These are phyloP conservation scores for Ploceus nigricollis DNA, from an alignment of 2,113 vertebrate genomes.

Conservation along the genomic window DNA sequence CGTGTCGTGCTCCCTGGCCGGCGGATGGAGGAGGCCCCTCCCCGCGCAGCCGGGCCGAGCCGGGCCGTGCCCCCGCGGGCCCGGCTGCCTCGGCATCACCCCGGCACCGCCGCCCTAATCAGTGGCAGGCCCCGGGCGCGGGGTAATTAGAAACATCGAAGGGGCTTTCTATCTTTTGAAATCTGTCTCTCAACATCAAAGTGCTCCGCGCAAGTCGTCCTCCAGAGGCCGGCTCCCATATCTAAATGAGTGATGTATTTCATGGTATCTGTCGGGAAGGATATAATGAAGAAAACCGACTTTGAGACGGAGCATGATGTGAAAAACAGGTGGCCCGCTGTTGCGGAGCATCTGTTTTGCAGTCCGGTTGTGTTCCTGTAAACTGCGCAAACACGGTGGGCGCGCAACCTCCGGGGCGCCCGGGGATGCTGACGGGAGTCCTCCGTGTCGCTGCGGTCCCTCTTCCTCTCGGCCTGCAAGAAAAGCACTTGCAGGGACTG, in stretches of 20 bases:
- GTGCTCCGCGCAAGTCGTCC: conserved; percentile 2
- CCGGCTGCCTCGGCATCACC: neutral
- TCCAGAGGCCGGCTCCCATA: conserved; percentile 39
- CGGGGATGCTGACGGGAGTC: too few relatives aligned
- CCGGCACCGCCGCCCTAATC: conserved; percentile 2
- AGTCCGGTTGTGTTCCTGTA: neutral
- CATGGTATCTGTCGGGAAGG: conserved; percentile 20
- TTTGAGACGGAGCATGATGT: conserved; percentile 4
- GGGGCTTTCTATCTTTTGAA: conserved; percentile 36
- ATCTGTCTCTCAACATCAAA: conserved; percentile 56
- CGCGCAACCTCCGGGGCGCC: neutral
- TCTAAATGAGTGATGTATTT: conserved; percentile 52
- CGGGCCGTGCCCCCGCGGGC: neutral
- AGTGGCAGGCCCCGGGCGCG: conserved; percentile 12
- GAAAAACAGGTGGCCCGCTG: conserved; percentile 23
- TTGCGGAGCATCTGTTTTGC: conserved; percentile 15
- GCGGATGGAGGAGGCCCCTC: neutral
- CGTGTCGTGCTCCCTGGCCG: conserved; percentile 17
- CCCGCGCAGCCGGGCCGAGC: neutral
- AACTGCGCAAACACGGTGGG: neutral
- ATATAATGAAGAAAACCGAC: conserved; percentile 29
- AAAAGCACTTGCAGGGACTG: neutral
- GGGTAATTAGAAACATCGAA: conserved; percentile 62
- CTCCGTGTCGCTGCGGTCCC: neutral
- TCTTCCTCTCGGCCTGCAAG: neutral